phyloP scores from a whole-genome alignment of 2,113 vertebrate genomes.

The Illadopsis cleaveri region DNA sequence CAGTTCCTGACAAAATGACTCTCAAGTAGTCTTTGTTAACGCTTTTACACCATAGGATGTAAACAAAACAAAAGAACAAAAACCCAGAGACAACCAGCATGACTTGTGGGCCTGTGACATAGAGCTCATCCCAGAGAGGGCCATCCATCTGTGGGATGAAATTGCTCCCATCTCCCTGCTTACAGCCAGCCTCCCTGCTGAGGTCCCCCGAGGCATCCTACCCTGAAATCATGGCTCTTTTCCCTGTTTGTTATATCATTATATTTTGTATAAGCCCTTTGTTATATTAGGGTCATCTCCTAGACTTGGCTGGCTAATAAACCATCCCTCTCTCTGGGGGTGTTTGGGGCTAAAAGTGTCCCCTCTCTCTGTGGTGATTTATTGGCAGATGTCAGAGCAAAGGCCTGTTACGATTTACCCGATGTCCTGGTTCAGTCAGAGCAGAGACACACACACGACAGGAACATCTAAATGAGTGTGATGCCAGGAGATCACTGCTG shows the following conservation, averaged over 20 bases:
- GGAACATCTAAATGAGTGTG: neutral
- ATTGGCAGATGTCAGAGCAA: neutral
- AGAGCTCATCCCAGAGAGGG: neutral
- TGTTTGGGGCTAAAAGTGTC: neutral
- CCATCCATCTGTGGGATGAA: neutral
- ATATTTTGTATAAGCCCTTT: constrained; percentile 8
- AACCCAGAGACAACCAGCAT: neutral
- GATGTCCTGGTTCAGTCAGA: neutral
- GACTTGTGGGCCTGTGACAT: neutral
- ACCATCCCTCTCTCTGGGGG: neutral
- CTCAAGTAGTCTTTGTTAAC: neutral
- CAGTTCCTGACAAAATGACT: neutral
- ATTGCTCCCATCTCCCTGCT: neutral
- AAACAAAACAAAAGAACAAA: neutral
- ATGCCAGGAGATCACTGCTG: neutral
- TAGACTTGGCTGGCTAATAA: constrained; percentile 39
- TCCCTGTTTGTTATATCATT: neutral
- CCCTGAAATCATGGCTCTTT: neutral
- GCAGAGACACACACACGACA: neutral
- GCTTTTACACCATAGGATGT: neutral
- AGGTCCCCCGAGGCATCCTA: neutral
- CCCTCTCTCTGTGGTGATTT: neutral
- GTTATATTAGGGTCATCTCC: constrained; percentile 39
- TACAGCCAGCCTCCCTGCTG: neutral
- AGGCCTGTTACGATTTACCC: neutral